These are phyloP conservation scores for Drosophila peninsularis DNA, from an alignment of 2,888 invertebrate genomes.

Conservation along the genomic window DNA sequence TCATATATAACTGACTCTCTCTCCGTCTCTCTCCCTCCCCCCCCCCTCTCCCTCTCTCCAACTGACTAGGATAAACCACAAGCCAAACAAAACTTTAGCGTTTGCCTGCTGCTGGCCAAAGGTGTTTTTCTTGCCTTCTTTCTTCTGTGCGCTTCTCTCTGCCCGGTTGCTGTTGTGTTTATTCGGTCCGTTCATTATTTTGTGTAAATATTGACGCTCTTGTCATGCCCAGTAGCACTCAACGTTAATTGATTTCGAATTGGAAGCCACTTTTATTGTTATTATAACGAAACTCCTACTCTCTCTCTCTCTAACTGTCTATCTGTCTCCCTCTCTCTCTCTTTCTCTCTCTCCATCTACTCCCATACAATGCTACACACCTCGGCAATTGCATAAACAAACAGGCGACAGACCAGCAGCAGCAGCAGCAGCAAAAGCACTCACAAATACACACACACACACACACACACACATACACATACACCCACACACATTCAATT, in stretches of 20 bases:
- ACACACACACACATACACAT: conserved; percentile 7
- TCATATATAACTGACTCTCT: too few species aligned
- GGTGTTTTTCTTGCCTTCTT: not conserved
- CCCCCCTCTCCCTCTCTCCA: not conserved
- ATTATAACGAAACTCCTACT: conserved; percentile 61
- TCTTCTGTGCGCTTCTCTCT: conserved; percentile 6
- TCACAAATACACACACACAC: conserved; percentile 28
- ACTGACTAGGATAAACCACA: not conserved
- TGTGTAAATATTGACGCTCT: conserved; percentile 79
- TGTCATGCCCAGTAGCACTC: conserved; percentile 82
- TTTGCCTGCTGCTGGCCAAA: conserved; percentile 7
- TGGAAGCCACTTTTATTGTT: conserved; percentile 75
- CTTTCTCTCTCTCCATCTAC: not conserved
- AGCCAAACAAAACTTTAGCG: not conserved
- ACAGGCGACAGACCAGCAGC: conserved; percentile 37
- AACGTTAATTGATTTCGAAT: conserved; percentile 81
- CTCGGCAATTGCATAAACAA: conserved; percentile 63
- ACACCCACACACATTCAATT: conserved; percentile 29
- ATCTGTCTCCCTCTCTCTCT: not conserved
- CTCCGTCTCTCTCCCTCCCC: not conserved
- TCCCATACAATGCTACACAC: conserved; percentile 41
- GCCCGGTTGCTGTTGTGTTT: conserved; percentile 49
- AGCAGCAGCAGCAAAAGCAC: conserved; percentile 20
- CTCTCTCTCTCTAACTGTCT: not conserved
- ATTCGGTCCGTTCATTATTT: conserved; percentile 76